Conservation (phyloP, 2,888 invertebrate species). For the Drosophila niveifrons region DNA sequence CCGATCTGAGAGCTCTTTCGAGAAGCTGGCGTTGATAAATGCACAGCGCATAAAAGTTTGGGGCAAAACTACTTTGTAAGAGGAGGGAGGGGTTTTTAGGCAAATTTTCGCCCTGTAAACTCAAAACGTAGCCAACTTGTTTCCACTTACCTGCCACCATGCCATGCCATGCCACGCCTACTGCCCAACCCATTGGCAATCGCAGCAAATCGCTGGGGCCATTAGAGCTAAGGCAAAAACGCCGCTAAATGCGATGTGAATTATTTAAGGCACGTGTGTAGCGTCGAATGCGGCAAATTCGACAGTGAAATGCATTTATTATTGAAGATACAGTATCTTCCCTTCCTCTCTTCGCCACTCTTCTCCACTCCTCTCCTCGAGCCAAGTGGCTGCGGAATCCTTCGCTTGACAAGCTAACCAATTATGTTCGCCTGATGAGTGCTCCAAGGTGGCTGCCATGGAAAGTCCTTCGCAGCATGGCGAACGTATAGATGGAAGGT, state of each 20-base stretch:
- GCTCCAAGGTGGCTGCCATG: constrained; percentile 10
- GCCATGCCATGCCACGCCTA: constrained; percentile 54
- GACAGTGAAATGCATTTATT: constrained; percentile 82
- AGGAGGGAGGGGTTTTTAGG: constrained; percentile 67
- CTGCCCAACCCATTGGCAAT: neutral
- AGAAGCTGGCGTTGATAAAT: constrained; percentile 74
- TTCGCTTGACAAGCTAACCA: constrained; percentile 69
- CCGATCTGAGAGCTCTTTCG: neutral
- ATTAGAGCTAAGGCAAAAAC: constrained; percentile 73
- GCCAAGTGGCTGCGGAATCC: constrained; percentile 54
- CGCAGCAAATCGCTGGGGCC: constrained; percentile 68
- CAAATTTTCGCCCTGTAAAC: constrained; percentile 76
- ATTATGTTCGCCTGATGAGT: constrained; percentile 70
- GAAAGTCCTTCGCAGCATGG: neutral
- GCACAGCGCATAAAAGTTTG: constrained; percentile 73
- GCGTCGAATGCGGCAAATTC: constrained; percentile 82
- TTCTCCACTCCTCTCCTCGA: neutral
- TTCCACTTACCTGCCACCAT: constrained; percentile 76
- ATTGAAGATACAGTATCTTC: constrained; percentile 67
- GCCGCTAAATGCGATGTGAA: constrained; percentile 78
- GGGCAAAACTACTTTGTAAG: constrained; percentile 71
- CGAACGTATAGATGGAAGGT: constrained; percentile 2
- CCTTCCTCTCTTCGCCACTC: neutral
- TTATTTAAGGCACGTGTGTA: constrained; percentile 82
- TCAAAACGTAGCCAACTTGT: constrained; percentile 74